phyloP scores from a whole-genome alignment of 2,888 invertebrate species.

The Eudemis profundana region DNA sequence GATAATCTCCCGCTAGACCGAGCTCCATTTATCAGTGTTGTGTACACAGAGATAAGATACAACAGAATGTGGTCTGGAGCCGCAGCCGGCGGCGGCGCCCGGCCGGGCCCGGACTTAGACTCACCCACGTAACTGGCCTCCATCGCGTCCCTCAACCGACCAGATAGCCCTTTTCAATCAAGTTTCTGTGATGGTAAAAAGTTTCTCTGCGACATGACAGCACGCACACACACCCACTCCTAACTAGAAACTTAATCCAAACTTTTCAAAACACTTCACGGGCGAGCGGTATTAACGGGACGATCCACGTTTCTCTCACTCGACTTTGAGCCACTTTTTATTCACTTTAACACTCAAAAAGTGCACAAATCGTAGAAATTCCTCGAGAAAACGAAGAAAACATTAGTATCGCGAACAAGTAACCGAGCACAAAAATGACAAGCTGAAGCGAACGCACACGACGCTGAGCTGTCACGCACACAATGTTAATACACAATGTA shows the following conservation, averaged over 20 bases:
- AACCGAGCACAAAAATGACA: slow-evolving; percentile 57
- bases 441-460: slow-evolving; percentile 49
- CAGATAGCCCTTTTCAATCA: slow-evolving; percentile 56
- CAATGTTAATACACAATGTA: slow-evolving; percentile 27
- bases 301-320: slow-evolving; percentile 36
- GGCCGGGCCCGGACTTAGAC: slow-evolving; percentile 51
- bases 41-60: slow-evolving; percentile 43
- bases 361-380: slow-evolving; percentile 48
- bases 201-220: slow-evolving; percentile 76
- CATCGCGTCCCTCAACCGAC: slow-evolving; percentile 59
- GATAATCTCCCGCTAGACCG: slow-evolving; percentile 34
- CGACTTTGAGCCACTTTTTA: slow-evolving; percentile 50
- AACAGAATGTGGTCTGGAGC: neutral
- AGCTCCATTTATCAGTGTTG: slow-evolving; percentile 30
- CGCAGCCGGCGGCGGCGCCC: slow-evolving; percentile 17
- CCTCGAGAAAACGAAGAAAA: slow-evolving; percentile 56
- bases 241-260: slow-evolving; percentile 61
- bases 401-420: slow-evolving; percentile 56
- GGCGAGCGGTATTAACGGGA: slow-evolving; percentile 20
- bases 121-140: slow-evolving; percentile 76
- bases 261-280: slow-evolving; percentile 62
- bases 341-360: slow-evolving; percentile 52
- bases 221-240: slow-evolving; percentile 68
- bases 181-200: slow-evolving; percentile 66
- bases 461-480: slow-evolving; percentile 38